Evolutionary conservation across 2,113 vertebrate genomes (phyloP).

Genomic region (Heterocephalus glaber): DNA sequence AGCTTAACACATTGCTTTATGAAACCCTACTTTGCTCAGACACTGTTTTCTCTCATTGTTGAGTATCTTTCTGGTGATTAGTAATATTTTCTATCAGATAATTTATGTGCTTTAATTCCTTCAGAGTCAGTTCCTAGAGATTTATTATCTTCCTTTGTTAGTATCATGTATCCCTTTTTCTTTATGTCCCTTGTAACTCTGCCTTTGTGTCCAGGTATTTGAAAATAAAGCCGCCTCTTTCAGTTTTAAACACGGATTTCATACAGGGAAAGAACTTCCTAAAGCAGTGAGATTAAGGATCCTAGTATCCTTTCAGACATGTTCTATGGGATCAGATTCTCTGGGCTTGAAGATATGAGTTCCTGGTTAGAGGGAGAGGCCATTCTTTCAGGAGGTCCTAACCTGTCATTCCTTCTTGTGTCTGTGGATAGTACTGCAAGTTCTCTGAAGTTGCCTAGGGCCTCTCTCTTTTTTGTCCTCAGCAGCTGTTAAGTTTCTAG

Average conservation of each 20-base stretch:
- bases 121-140: neutral
- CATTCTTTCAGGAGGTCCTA: too few species aligned
- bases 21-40: neutral
- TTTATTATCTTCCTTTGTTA: neutral
- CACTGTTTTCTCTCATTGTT: neutral
- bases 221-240: neutral
- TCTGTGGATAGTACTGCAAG: too few species aligned
- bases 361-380: too few species aligned
- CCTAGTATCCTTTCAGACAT: neutral
- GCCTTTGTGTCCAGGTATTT: neutral
- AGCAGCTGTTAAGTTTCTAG: too few species aligned
- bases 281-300: neutral
- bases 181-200: neutral
- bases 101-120: neutral
- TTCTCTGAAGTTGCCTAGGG: too few species aligned
- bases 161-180: neutral
- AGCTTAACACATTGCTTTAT: neutral
- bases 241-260: neutral
- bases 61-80: neutral
- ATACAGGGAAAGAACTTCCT: neutral
- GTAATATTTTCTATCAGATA: neutral
- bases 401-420: too few species aligned
- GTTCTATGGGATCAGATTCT: neutral
- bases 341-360: neutral
- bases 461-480: too few species aligned